phyloP scores from a whole-genome alignment of 2,797 vertebrate genomes.

The Tympanoctomys barrerae region DNA sequence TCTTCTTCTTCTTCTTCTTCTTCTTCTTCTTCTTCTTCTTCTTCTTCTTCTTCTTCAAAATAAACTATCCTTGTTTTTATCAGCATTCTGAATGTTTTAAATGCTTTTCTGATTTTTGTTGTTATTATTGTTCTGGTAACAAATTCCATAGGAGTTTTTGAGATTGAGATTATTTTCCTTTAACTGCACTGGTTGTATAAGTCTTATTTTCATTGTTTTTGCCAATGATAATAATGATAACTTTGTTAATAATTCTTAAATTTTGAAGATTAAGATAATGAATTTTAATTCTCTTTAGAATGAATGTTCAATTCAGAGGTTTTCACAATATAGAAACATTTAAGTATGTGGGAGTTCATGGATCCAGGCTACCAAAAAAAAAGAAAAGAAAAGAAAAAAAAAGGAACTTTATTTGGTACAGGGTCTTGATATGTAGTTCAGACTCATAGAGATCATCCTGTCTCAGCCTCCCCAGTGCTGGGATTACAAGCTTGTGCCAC shows the following conservation, averaged over 20 bases:
- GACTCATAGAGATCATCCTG: too few species aligned
- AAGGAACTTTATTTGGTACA: too few species aligned
- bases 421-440: too few species aligned
- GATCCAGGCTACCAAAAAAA: neutral
- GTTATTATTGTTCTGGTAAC: neutral
- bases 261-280: neutral
- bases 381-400: too few species aligned
- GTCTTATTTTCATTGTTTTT: neutral
- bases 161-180: neutral
- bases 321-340: neutral
- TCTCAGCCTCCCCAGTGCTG: too few species aligned
- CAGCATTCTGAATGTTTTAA: neutral
- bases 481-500: too few species aligned
- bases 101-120: neutral
- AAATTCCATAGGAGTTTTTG: neutral
- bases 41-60: neutral
- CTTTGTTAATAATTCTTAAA: neutral
- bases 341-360: neutral
- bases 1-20: too few species aligned
- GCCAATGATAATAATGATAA: neutral
- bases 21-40: too few species aligned
- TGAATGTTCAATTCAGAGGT: neutral
- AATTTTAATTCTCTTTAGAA: neutral
- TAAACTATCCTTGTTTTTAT: neutral
- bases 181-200: conserved; percentile 2